Evolutionary conservation across 2,113 vertebrate genomes (phyloP).

Genomic region (Gasterosteus aculeatus): DNA sequence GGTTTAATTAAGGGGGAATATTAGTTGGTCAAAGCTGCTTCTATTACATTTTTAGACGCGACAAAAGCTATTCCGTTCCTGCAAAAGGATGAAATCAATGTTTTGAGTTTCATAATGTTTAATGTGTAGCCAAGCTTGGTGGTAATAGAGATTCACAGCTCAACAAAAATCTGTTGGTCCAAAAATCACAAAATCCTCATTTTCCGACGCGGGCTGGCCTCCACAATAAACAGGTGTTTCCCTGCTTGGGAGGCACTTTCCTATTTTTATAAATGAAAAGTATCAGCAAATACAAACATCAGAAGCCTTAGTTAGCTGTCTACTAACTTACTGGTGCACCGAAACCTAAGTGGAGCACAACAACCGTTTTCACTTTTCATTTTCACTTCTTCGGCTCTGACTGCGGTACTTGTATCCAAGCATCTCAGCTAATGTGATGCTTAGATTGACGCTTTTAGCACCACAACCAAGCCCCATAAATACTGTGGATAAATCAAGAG

Average conservation of each 20-base stretch:
- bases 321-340: neutral
- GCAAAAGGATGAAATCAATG: neutral
- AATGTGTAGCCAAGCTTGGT: neutral
- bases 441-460: neutral
- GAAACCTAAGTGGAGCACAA: neutral
- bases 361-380: too few species aligned
- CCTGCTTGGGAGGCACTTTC: conserved; percentile 40
- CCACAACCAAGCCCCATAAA: neutral
- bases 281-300: conserved; percentile 36
- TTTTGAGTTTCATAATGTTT: neutral
- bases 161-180: conserved; percentile 25
- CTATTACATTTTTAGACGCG: neutral
- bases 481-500: neutral
- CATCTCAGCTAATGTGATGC: neutral
- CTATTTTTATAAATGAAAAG: conserved; percentile 16
- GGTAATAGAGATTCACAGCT: neutral
- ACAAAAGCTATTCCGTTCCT: neutral
- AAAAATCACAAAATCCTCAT: conserved; percentile 15
- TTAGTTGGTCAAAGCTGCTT: conserved; percentile 1
- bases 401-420: neutral
- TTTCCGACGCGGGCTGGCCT: conserved; percentile 37
- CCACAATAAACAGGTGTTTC: conserved; percentile 39
- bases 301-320: neutral
- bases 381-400: too few species aligned
- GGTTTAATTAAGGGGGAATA: conserved; percentile 16